Evolutionary conservation across 2,797 vertebrate species (phyloP).

Genomic region (Labeo calbasu): DNA sequence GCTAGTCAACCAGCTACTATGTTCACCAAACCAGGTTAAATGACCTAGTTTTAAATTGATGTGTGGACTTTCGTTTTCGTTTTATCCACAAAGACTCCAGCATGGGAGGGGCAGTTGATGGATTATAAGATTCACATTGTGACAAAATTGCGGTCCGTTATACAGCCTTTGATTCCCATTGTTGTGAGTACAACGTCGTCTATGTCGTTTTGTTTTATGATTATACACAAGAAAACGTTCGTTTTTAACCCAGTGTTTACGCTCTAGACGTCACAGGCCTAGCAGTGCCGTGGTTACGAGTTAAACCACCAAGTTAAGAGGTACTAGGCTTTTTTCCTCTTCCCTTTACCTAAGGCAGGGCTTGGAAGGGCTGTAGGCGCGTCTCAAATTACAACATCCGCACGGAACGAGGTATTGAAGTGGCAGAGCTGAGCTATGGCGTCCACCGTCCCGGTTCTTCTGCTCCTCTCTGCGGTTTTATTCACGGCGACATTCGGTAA

Average conservation of each 20-base stretch:
- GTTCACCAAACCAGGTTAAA: too few relatives aligned
- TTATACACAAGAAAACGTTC: not conserved
- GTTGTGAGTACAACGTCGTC: not conserved
- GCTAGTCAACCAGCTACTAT: too few relatives aligned
- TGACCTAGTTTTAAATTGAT: too few relatives aligned
- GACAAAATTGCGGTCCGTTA: not conserved
- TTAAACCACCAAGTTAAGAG: not conserved
- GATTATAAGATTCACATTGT: not conserved
- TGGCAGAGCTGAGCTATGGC: conserved; percentile 37
- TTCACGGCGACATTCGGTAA: conserved; percentile 33
- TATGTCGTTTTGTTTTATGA: not conserved
- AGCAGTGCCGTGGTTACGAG: not conserved
- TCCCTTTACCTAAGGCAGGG: too few relatives aligned
- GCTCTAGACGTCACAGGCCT: not conserved
- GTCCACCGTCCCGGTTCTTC: conserved; percentile 15
- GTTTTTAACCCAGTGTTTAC: not conserved
- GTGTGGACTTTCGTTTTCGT: not conserved
- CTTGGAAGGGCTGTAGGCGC: not conserved
- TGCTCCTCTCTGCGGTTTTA: conserved; percentile 36
- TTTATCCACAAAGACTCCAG: not conserved
- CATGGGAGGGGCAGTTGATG: not conserved
- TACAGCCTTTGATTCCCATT: not conserved
- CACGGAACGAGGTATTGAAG: too few relatives aligned
- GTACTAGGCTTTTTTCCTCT: not conserved
- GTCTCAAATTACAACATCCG: conserved; percentile 16